These are phyloP conservation scores for Bradypodion ventrale DNA, from an alignment of 2,797 vertebrate genomes.

Conservation along the genomic window DNA sequence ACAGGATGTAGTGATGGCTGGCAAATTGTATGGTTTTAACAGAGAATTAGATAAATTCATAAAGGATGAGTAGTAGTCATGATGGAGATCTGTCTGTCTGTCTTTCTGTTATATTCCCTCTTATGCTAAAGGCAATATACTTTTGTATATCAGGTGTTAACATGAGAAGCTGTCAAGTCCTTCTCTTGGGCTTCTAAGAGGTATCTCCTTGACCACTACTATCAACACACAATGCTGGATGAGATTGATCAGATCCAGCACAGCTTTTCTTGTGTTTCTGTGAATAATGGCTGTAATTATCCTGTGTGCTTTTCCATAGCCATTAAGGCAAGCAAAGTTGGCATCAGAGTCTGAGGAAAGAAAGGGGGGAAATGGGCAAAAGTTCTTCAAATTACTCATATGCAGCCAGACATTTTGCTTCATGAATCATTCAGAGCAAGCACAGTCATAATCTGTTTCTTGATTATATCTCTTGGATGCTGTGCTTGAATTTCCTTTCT, in stretches of 20 bases:
- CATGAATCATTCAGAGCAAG: slow-evolving; percentile 66
- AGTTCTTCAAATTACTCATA: slow-evolving; percentile 47
- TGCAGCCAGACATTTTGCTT: slow-evolving; percentile 56
- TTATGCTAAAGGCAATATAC: background rate
- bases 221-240: background rate
- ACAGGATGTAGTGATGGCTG: background rate
- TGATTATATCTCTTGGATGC: slow-evolving; percentile 56
- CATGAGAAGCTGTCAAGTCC: too few relatives aligned
- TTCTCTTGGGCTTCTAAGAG: too few relatives aligned
- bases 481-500: slow-evolving; percentile 49
- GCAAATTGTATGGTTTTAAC: background rate
- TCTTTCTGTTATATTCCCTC: background rate
- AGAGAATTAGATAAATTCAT: background rate
- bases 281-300: background rate
- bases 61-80: background rate
- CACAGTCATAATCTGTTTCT: slow-evolving; percentile 54
- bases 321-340: slow-evolving; percentile 31
- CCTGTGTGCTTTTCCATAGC: slow-evolving; percentile 26
- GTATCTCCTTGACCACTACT: background rate
- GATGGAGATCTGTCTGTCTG: background rate
- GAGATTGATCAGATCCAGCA: background rate
- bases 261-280: background rate
- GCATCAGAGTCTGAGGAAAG: slow-evolving; percentile 34
- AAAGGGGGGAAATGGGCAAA: slow-evolving; percentile 33
- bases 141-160: background rate